Conservation (phyloP, 2,888 invertebrate species). For the Lysandra bellargus region DNA sequence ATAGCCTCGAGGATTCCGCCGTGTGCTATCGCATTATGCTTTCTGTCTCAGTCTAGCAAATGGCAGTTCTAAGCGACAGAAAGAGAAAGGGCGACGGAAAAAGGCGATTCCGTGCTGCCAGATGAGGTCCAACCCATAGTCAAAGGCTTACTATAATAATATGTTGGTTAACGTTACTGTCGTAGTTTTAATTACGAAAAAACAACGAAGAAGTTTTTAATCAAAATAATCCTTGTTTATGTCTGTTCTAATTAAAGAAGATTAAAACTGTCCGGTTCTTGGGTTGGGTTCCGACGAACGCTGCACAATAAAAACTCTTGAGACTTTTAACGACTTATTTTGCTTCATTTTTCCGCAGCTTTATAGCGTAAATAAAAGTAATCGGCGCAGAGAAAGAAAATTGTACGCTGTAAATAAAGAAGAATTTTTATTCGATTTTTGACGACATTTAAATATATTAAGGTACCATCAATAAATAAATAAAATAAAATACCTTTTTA, state of each 20-base stretch:
- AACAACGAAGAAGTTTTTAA: conserved; percentile 10
- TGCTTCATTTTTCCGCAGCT: conserved; percentile 18
- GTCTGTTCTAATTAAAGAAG: conserved; percentile 28
- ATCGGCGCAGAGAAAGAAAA: conserved; percentile 5
- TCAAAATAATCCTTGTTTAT: conserved; percentile 29
- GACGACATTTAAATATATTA: no score
- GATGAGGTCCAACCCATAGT: no score
- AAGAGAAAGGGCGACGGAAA: no score
- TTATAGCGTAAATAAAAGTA: conserved; percentile 18
- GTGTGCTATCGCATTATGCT: no score
- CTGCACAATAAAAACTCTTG: conserved; percentile 25
- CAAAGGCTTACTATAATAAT: background rate
- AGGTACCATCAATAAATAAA: no score
- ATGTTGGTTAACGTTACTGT: background rate
- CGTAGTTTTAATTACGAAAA: conserved; percentile 4
- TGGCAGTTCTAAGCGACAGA: no score
- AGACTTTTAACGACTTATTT: conserved; percentile 20
- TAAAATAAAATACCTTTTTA: no score
- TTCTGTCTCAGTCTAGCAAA: no score
- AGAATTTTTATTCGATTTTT: background rate
- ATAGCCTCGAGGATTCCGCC: no score
- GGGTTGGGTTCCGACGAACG: conserved; percentile 20
- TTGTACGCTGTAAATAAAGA: background rate
- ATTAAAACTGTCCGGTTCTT: conserved; percentile 23
- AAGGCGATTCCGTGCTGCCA: no score